Evolutionary conservation across 2,888 invertebrate species (phyloP).

Genomic region (Auanema sp.): DNA sequence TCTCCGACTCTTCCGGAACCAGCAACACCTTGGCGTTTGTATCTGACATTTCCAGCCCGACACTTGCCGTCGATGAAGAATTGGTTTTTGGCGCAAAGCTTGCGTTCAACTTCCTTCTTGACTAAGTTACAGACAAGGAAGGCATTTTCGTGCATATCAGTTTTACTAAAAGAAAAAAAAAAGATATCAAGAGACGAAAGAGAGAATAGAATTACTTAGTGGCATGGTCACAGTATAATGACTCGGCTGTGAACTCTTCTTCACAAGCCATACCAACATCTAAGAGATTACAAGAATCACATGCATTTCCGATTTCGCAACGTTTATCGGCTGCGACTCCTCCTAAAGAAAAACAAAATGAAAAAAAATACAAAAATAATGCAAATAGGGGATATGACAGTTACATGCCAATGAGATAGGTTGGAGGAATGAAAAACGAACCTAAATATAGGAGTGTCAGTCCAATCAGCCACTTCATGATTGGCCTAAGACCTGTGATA

Average conservation of each 20-base stretch:
- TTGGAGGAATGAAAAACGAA: not conserved
- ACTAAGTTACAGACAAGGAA: slow-evolving; percentile 56
- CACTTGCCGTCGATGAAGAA: slow-evolving; percentile 59
- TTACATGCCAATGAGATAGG: no score
- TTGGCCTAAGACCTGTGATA: no score
- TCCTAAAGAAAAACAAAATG: slow-evolving; percentile 25
- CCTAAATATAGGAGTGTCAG: no score
- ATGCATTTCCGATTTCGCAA: slow-evolving; percentile 53
- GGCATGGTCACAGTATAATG: slow-evolving; percentile 49
- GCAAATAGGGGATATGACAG: not conserved
- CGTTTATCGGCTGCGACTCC: slow-evolving; percentile 31
- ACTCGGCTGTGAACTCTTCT: slow-evolving; percentile 45
- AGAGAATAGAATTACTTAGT: slow-evolving; percentile 39
- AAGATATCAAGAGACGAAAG: not conserved
- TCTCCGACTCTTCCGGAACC: slow-evolving; percentile 63
- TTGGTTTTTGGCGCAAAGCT: slow-evolving; percentile 48
- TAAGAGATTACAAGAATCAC: slow-evolving; percentile 42
- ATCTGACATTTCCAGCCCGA: slow-evolving; percentile 48
- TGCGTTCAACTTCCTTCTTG: slow-evolving; percentile 45
- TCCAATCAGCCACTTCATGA: no score
- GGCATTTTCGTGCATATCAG: slow-evolving; percentile 58
- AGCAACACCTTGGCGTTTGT: slow-evolving; percentile 61
- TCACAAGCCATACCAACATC: slow-evolving; percentile 42
- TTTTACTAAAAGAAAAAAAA: slow-evolving; percentile 43
- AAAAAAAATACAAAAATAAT: not conserved